Base-by-base conservation (phyloP, 2,888 invertebrate genomes). In the Seladonia tumulorum region DNA sequence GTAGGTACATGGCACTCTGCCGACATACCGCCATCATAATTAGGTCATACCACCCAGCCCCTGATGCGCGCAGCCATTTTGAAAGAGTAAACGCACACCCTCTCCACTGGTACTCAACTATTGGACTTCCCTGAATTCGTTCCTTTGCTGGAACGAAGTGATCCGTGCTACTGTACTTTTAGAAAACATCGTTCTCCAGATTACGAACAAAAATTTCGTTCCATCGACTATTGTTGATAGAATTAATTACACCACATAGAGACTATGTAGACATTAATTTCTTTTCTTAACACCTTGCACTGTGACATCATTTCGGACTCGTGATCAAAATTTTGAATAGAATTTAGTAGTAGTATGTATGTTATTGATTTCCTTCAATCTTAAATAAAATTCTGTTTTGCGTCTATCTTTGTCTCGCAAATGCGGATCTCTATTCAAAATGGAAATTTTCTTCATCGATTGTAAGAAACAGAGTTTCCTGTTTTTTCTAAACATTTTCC, bases 1-100 rank as follows among this genome's bases (percentile, higher is more conserved):
- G 87, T 86, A 81, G 81, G 84, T 82, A 86, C 82, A 86, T 81
- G 81, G 79, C 82, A 82, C 87, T 87, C 82, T 75, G 81, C 70
- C 75, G 89, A 76, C 78, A 60, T 71, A 87, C 89, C 90, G 85
- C 82, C 87, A 80, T 88, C 88, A 92, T 93, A 93, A 93, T 93
- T 93, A 92, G 93, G 93, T 92, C 93, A 92, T 88, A 87, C 87
- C 86, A 82, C 82, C 85, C 85, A 81, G 76, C 77, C 77, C 39
- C 79, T 66, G 84, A 81, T 80, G 76, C 82, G 77, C 82, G 79
- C 82, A 79, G 81, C 83, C 87, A 89, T 88, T 89, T 88, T 75
- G 71, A 82, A 83, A 76, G 77, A 79, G 83, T 77, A 75, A 82
- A 84, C 79, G 78, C 79, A 79, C 75, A 25, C 60, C 53, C 12